phyloP scores from a whole-genome alignment of 2,888 invertebrate genomes.

The Thymelicus lineola region DNA sequence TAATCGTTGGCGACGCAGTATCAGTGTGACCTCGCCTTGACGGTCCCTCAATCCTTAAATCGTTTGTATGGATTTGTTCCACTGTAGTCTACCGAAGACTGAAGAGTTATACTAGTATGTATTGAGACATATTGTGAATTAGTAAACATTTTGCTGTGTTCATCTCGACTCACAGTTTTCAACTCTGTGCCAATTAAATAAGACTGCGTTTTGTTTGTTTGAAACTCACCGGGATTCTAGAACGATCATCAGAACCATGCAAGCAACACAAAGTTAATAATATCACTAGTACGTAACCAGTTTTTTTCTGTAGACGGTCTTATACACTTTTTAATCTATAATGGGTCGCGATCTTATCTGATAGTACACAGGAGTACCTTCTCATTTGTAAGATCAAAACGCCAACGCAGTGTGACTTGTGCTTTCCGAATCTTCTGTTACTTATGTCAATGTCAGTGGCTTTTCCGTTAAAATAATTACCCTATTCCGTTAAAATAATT shows the following conservation, averaged over 20 bases:
- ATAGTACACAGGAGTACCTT: no score
- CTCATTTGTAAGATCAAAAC: no score
- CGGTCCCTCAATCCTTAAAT: conserved; percentile 4
- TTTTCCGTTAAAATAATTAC: no score
- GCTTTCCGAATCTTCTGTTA: no score
- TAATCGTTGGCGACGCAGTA: neutral
- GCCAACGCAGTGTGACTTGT: no score
- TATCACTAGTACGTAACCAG: neutral
- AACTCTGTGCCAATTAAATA: neutral
- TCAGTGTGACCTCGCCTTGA: conserved; percentile 9
- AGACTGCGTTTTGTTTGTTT: conserved; percentile 1
- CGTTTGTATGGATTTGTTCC: neutral
- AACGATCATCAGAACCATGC: conserved; percentile 25
- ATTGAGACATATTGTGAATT: conserved; percentile 21
- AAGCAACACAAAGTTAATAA: conserved; percentile 19
- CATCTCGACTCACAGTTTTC: neutral
- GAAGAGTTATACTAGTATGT: conserved; percentile 19
- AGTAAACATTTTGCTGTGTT: conserved; percentile 34
- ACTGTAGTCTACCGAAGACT: neutral
- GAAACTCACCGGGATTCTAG: conserved; percentile 15
- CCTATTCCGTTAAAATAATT: no score
- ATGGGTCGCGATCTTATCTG: no score
- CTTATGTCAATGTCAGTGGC: no score
- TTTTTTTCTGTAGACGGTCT: neutral
- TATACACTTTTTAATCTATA: neutral